phyloP scores from a whole-genome alignment of 1,140 invertebrate species.

The Drosophila murphyi region DNA sequence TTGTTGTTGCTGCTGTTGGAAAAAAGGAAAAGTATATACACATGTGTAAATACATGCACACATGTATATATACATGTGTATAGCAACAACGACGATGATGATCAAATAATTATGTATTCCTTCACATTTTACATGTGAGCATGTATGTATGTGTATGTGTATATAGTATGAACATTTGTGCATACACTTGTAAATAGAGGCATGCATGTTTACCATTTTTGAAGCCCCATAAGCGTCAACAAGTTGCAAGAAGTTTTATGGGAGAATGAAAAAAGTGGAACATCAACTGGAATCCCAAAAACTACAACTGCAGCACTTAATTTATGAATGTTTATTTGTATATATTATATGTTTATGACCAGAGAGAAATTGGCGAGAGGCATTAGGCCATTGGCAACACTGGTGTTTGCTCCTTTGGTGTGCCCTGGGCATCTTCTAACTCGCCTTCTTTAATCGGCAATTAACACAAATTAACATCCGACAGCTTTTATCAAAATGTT shows the following conservation, averaged over 20 bases:
- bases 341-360: not conserved
- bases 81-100: not conserved
- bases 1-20: constrained; percentile 40
- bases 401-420: too few relatives aligned
- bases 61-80: constrained; percentile 24
- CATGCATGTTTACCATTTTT: not conserved
- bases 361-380: too few relatives aligned
- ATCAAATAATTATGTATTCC: not conserved
- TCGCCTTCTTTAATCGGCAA: too few relatives aligned
- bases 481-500: too few relatives aligned
- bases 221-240: not conserved
- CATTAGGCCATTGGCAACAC: too few relatives aligned
- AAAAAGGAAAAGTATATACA: constrained; percentile 65
- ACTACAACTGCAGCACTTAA: too few relatives aligned
- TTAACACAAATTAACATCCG: too few relatives aligned
- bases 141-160: not conserved
- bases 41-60: constrained; percentile 5
- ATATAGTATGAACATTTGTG: not conserved
- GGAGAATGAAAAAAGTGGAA: not conserved
- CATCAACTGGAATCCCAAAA: too few relatives aligned
- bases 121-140: not conserved
- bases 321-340: too few relatives aligned
- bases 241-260: not conserved
- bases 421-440: too few relatives aligned
- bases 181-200: not conserved